Evolutionary conservation across 1,140 invertebrate species (phyloP), one percentile per base, ranked within the genome.

Genomic region (Rhysida immarginata): DNA sequence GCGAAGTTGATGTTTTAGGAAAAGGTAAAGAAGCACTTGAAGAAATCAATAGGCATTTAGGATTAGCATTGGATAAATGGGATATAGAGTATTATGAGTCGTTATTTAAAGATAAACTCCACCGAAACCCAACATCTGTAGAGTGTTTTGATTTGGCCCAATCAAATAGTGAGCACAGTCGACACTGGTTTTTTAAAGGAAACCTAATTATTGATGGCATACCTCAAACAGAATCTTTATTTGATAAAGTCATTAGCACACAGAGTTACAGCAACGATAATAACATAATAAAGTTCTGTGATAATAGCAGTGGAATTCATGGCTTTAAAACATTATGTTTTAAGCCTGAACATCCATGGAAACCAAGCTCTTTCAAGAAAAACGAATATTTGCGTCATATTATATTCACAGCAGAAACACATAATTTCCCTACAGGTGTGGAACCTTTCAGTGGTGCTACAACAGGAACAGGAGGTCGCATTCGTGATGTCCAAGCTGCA

Each of bases 101-200:
- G 60, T 65, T 94, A 14, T 94, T 93, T 72, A 72, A 76, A 55
- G 75, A 82, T 50, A 84, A 86, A 61, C 70, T 95, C 1, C 84
- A 87, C 59, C 76, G 93, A 45, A 95, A 98, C 75, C 94, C 95
- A 16, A 98, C 94, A 0, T 96, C 87, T 69, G 92, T 97, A 0
- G 95, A 99, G 70, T 86, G 94, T 62, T 96, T 97, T 75, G 95
- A 98, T 75, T 77, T 97, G 50, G 94, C 95, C n/a, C 95, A 99
- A 71, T 95, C 91, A 18, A 98, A 98, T 42, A 58, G 87, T 71
- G 88, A 94, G 67, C 88, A 93, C 66, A 91, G 87, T 55, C 74
- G 88, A 5, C 88, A 94, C 73, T 92, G 88, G 88, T 92, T 94
- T 69, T 78, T 79, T 66, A 74, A 91, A 75, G 95, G 95, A 0